A percentile compares a stretch with the other conserved stretches of the same genome.
Evolutionary conservation across 2,113 vertebrate species (phyloP).

Genomic region (Dinomys branickii): DNA sequence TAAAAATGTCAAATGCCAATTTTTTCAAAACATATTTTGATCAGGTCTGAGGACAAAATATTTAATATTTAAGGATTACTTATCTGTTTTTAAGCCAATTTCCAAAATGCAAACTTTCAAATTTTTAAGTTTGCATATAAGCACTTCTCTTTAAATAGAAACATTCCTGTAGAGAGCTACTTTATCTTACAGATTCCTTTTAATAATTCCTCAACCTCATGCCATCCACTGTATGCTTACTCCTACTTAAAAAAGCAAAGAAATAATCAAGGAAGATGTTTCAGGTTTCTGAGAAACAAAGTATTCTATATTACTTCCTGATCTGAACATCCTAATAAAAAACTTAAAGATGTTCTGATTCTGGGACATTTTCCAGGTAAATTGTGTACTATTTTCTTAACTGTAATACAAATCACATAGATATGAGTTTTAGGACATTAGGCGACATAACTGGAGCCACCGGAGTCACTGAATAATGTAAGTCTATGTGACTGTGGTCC

Average conservation of each 20-base stretch:
- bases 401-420: background rate
- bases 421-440: background rate
- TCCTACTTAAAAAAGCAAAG: background rate
- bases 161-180: background rate
- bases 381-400: background rate
- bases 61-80: background rate
- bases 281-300: constrained; percentile 28
- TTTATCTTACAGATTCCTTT: background rate
- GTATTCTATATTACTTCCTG: background rate
- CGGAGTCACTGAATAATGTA: constrained; percentile 21
- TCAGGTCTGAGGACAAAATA: constrained; percentile 81
- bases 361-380: constrained; percentile 45
- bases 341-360: background rate
- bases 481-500: background rate
- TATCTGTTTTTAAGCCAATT: constrained; percentile 52
- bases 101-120: constrained; percentile 31
- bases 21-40: constrained; percentile 92
- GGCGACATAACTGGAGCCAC: background rate
- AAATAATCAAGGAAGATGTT: background rate
- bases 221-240: background rate
- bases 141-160: constrained; percentile 25
- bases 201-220: background rate
- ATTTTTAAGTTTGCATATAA: background rate
- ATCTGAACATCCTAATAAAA: background rate
- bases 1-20: constrained; percentile 84